Evolutionary conservation across 1,140 invertebrate species (phyloP), one percentile per base, ranked within the genome.

Genomic region (Bombus pascuorum): DNA sequence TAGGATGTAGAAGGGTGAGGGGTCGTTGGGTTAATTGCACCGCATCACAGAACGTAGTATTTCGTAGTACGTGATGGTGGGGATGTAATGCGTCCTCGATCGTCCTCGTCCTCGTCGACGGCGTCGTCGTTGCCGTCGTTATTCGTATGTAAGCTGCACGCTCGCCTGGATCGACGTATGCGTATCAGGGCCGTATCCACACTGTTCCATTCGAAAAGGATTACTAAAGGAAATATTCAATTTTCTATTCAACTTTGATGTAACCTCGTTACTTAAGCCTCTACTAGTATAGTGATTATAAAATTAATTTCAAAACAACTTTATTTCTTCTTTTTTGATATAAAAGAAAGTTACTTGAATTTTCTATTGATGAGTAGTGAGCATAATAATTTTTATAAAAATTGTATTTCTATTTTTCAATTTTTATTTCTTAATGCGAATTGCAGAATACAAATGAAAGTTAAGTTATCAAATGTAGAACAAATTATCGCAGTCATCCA

Each of bases 1-100:
- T 37, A 81, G 68, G 71, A 75, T 22, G 59, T 10, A 12, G 73
- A n/a, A 68, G 75, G 82, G 74, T 79, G 75, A 47, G 72, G 66
- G 71, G 59, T 68, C 73, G 68, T 82, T 68, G 70, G 83, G 86
- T 91, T 89, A 90, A 90, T 90, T 90, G 89, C 89, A 87, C 88
- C 74, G 84, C 88, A 85, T 89, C 90, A 89, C 90, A 91, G 87
- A 90, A 89, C 90, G 90, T 91, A 91, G 90, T 91, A 91, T 91
- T 89, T 91, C 90, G 90, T 91, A 91, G 89, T 91, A 91, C 90
- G 90, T 91, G 77, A 78, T 78, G 81, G 88, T 85, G 83, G 81
- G 76, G 83, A 77, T 70, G 81, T 88, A 87, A 85, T 88, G 85
- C 81, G 78, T 84, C 66, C 75, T 86, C 78, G 68, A 34, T 81